These are phyloP conservation scores for Thaumetopoea pityocampa DNA, from an alignment of 1,140 invertebrate genomes.

Conservation along the genomic window DNA sequence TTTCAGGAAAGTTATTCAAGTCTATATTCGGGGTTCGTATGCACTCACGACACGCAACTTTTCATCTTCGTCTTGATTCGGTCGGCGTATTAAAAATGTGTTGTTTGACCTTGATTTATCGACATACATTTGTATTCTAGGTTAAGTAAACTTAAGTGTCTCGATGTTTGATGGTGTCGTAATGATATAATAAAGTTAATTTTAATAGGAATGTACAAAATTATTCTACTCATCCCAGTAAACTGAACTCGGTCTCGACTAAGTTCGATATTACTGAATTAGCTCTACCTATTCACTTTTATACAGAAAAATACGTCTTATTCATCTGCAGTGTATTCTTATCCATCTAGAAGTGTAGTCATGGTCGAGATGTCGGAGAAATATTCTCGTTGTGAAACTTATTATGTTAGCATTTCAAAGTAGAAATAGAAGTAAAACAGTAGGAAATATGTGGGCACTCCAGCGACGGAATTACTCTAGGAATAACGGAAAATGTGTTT, in stretches of 20 bases:
- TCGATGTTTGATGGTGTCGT: slow-evolving; percentile 38
- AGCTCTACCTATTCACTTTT: too few species aligned
- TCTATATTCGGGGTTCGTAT: slow-evolving; percentile 48
- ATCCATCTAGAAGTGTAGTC: too few species aligned
- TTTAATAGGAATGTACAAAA: slow-evolving; percentile 16
- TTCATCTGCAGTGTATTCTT: too few species aligned
- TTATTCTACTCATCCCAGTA: slow-evolving; percentile 4
- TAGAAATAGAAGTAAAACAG: slow-evolving; percentile 1
- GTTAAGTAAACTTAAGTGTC: slow-evolving; percentile 38
- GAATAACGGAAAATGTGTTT: too few species aligned
- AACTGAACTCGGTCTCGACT: too few species aligned
- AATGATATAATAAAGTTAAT: slow-evolving; percentile 29
- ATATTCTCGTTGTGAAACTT: slow-evolving; percentile 4
- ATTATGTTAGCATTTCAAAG: slow-evolving; percentile 1
- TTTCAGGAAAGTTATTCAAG: slow-evolving; percentile 65
- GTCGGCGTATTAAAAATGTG: slow-evolving; percentile 22
- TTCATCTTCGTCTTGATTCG: slow-evolving; percentile 43
- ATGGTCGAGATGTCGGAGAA: slow-evolving; percentile 4
- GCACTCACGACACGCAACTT: slow-evolving; percentile 37
- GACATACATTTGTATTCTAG: slow-evolving; percentile 31
- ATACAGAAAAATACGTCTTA: too few species aligned
- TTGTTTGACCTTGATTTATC: slow-evolving; percentile 33
- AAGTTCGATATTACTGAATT: too few species aligned
- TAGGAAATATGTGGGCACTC: too few species aligned
- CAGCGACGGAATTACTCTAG: too few species aligned